phyloP scores from a whole-genome alignment of 2,888 invertebrate genomes.

The Drosophila subsilvestris region DNA sequence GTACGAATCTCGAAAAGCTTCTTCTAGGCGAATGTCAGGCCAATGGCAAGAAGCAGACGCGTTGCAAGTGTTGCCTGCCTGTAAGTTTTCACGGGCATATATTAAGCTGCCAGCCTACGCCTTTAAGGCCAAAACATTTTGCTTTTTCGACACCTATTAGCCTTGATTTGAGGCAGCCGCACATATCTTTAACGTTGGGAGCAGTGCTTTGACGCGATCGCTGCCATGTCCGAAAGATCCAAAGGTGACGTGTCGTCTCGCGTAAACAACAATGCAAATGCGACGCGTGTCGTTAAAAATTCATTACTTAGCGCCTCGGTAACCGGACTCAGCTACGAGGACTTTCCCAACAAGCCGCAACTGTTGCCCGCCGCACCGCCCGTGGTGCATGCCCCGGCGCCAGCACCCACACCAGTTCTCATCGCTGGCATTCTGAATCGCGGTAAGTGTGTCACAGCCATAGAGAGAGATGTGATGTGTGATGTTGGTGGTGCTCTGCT shows the following conservation, averaged over 20 bases:
- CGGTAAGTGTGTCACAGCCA: slow-evolving; percentile 69
- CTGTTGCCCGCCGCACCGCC: slow-evolving; percentile 87
- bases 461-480: background rate
- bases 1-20: background rate
- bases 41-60: slow-evolving; percentile 34
- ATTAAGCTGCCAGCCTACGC: slow-evolving; percentile 15
- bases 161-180: background rate
- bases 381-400: slow-evolving; percentile 71
- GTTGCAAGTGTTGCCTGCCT: slow-evolving; percentile 36
- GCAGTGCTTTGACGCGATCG: background rate
- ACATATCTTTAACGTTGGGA: background rate
- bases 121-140: background rate
- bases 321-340: slow-evolving; percentile 89
- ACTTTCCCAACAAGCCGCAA: slow-evolving; percentile 89
- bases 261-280: slow-evolving; percentile 74
- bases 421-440: slow-evolving; percentile 73
- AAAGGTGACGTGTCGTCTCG: slow-evolving; percentile 84
- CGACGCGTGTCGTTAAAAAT: slow-evolving; percentile 88
- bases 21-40: no score
- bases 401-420: slow-evolving; percentile 57
- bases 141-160: background rate
- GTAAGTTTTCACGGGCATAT: slow-evolving; percentile 34
- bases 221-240: slow-evolving; percentile 81
- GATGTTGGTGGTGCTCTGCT: no score
- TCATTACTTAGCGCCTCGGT: slow-evolving; percentile 90